A percentile compares a stretch with the other conserved stretches of the same genome.
Conservation (phyloP, 2,888 invertebrate genomes). For the Epicampocera succincta region DNA sequence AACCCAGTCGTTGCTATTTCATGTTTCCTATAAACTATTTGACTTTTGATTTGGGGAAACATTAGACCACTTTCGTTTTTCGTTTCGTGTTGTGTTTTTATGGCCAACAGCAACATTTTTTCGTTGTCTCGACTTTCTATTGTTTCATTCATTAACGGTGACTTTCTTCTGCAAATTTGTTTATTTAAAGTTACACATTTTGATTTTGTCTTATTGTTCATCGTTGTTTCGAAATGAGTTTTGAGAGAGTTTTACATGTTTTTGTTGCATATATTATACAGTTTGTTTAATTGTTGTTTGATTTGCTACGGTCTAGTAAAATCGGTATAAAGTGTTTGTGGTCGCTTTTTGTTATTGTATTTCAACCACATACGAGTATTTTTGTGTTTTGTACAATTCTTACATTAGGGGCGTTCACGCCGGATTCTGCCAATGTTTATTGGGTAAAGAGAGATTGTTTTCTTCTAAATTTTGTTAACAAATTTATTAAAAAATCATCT, state of each 20-base stretch:
- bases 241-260: conserved; percentile 5
- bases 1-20: conserved; percentile 11
- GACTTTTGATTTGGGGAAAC: conserved; percentile 27
- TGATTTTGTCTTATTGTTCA: conserved; percentile 59
- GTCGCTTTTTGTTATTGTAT: conserved; percentile 11
- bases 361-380: not conserved
- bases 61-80: conserved; percentile 63
- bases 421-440: too few species aligned
- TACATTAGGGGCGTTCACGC: too few species aligned
- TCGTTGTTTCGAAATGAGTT: conserved; percentile 55
- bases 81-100: conserved; percentile 11
- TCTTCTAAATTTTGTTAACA: too few species aligned
- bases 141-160: conserved; percentile 10
- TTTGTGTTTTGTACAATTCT: too few species aligned
- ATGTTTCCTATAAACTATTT: not conserved
- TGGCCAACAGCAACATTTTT: conserved; percentile 38
- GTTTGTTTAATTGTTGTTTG: conserved; percentile 5
- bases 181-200: conserved; percentile 45
- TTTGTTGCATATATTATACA: not conserved
- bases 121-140: conserved; percentile 62
- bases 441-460: too few species aligned
- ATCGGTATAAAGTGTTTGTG: conserved; percentile 36
- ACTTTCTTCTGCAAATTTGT: conserved; percentile 20
- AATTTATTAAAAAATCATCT: too few species aligned
- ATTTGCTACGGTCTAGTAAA: conserved; percentile 40